Percentiles rank a stretch among this genome's conserved stretches.
These are phyloP conservation scores for Synanthedon tipuliformis DNA, from an alignment of 2,888 invertebrate species.

Conservation along the genomic window DNA sequence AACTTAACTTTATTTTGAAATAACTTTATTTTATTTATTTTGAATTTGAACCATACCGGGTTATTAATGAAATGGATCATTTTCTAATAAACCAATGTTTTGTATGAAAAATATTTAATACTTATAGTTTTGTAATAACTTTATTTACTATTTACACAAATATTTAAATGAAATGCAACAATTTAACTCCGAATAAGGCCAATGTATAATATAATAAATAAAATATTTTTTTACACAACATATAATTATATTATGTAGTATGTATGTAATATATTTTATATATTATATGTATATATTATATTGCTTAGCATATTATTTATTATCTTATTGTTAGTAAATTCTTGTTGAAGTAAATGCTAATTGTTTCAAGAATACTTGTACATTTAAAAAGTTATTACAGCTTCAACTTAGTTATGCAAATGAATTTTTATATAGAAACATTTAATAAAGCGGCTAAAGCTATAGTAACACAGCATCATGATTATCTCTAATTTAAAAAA, in stretches of 20 bases:
- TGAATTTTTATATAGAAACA: too few species aligned
- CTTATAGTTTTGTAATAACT: slow-evolving; percentile 19
- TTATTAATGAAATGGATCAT: too few species aligned
- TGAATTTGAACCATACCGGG: too few species aligned
- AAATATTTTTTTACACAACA: neutral
- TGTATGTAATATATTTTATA: too few species aligned
- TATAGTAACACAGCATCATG: too few species aligned
- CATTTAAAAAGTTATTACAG: too few species aligned
- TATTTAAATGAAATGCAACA: slow-evolving; percentile 30
- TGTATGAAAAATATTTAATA: slow-evolving; percentile 7
- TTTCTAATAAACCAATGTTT: too few species aligned
- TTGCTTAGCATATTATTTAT: slow-evolving; percentile 8
- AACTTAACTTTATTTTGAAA: too few species aligned
- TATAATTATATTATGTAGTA: neutral
- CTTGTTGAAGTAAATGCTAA: neutral
- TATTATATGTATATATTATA: neutral
- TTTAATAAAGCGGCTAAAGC: too few species aligned
- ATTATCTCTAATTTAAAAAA: too few species aligned
- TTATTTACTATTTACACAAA: slow-evolving; percentile 47
- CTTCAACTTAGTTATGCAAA: too few species aligned
- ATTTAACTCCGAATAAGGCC: slow-evolving; percentile 46
- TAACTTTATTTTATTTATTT: too few species aligned
- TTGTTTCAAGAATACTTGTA: neutral
- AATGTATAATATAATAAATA: slow-evolving; percentile 8
- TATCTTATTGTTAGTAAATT: neutral